A percentile compares a stretch with the other conserved stretches of the same genome.
These are phyloP conservation scores for Xiphophorus hellerii DNA, from an alignment of 2,113 vertebrate genomes.

Conservation along the genomic window DNA sequence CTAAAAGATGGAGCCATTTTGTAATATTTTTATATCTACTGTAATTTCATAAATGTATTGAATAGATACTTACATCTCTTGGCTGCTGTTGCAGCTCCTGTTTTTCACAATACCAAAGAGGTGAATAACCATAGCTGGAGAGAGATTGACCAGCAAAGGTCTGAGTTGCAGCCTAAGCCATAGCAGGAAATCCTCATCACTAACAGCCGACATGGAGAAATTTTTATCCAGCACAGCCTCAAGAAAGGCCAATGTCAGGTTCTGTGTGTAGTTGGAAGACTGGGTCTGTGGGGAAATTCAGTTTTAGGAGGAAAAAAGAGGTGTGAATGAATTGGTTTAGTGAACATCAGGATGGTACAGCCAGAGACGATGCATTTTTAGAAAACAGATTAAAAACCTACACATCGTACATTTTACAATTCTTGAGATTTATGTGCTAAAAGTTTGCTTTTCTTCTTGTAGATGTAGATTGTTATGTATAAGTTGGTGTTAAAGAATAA, in stretches of 20 bases:
- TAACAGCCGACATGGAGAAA: conserved; percentile 52
- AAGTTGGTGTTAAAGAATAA: too few relatives aligned
- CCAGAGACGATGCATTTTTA: too few relatives aligned
- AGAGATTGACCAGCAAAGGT: conserved; percentile 60
- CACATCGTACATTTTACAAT: too few relatives aligned
- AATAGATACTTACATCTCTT: conserved; percentile 58
- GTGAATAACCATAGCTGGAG: conserved; percentile 40
- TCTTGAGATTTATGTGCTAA: too few relatives aligned
- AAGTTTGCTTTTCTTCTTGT: too few relatives aligned
- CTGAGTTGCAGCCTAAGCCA: conserved; percentile 65
- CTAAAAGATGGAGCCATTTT: too few relatives aligned
- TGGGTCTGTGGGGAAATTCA: conserved; percentile 24
- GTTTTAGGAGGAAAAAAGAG: background rate
- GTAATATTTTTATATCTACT: background rate
- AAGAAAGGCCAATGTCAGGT: conserved; percentile 63
- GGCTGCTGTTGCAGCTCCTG: conserved; percentile 60
- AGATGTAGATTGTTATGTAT: too few relatives aligned
- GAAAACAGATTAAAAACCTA: too few relatives aligned
- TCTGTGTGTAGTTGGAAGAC: conserved; percentile 50
- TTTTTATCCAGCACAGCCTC: conserved; percentile 50
- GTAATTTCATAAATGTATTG: too few relatives aligned
- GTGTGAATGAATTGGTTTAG: too few relatives aligned
- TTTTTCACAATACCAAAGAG: conserved; percentile 44
- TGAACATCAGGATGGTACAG: too few relatives aligned
- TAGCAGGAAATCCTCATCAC: conserved; percentile 53